Evolutionary conservation across 2,797 vertebrate genomes (phyloP), one percentile per base, ranked within the genome.

Genomic region (Enteromius viviparus): DNA sequence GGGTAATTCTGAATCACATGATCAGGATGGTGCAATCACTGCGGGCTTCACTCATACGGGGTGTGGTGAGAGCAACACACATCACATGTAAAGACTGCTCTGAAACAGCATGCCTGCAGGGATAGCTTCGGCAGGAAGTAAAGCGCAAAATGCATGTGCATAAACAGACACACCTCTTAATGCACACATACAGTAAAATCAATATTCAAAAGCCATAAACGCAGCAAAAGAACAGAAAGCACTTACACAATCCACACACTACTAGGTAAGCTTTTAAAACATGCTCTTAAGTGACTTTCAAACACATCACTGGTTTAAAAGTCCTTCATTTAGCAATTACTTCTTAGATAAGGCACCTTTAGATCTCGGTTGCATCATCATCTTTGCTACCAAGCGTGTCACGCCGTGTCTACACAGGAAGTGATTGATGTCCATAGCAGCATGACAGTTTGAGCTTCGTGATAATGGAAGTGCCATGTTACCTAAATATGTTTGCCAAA

Each of bases 91-190:
- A 42, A 62, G 51, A 53, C 80, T n/a, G 70, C 58, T 64, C 10
- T 69, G 34, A 80, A 80, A 69, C 34, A 58, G n/a, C 78, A 26
- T 69, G 64, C 65, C 78, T 53, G 21, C n/a, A 79, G 78, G 32
- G 29, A 26, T 11, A 4, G 32, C 55, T 55, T 79, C 42, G 49
- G 66, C 84, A 78, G 51, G 81, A 62, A 32, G 78, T 62, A 51
- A 69, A 78, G 42, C 0, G 34, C 45, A 82, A 37, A 78, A 78
- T 65, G 11, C 45, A 78, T 62, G 58, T 17, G 60, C 45, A 78
- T 47, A 17, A 65, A 53, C 0, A 1, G 40, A 78, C 62, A 78
- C 45, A 37, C 62, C 21, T 49, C 45, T 78, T 66, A 51, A 78
- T 66, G 75, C 15, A 49, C 76, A 58, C 34, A 26, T 10, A 32